Percentiles rank a stretch among this genome's conserved stretches.
These are phyloP conservation scores for Alethe castanea DNA, from an alignment of 2,113 vertebrate species.

Conservation along the genomic window DNA sequence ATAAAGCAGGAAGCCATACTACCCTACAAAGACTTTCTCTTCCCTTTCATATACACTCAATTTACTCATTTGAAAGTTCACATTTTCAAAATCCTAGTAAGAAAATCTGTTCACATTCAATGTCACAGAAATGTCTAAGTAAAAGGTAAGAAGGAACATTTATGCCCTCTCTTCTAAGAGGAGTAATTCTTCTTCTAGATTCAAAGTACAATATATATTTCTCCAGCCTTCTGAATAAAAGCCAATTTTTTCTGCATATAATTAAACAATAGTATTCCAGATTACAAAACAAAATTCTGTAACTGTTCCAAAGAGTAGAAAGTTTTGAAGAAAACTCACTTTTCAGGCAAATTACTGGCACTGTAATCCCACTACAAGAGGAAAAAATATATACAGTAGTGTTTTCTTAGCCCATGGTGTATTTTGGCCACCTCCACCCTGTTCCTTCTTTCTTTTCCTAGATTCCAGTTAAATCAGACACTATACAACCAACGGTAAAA, in stretches of 20 bases:
- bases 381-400: neutral
- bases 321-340: neutral
- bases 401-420: neutral
- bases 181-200: neutral
- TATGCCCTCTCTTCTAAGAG: neutral
- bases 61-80: neutral
- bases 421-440: neutral
- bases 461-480: neutral
- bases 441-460: neutral
- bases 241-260: neutral
- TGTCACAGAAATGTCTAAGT: neutral
- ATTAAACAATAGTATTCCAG: neutral
- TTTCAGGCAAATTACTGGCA: neutral
- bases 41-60: neutral
- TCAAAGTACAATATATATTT: neutral
- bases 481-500: neutral
- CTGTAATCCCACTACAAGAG: neutral
- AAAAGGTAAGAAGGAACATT: neutral
- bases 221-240: neutral
- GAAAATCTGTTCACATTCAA: neutral
- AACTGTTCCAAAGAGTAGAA: neutral
- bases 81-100: neutral
- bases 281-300: neutral
- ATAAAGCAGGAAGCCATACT: neutral
- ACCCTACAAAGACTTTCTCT: neutral